Evolutionary conservation across 2,797 vertebrate genomes (phyloP).

Genomic region (Zenarchopterus dispar): DNA sequence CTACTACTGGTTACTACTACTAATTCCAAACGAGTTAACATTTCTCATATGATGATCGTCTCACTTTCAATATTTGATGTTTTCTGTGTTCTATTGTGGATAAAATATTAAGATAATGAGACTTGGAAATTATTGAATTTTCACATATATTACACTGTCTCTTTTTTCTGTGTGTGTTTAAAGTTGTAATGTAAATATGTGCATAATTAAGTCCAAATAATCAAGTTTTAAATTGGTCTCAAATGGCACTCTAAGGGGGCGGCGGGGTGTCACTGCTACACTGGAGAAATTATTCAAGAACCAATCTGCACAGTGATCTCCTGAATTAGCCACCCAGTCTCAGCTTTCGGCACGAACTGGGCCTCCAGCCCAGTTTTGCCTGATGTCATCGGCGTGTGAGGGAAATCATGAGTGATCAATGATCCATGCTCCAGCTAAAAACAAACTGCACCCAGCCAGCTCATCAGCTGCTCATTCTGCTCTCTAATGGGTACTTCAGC

Average conservation of each 20-base stretch:
- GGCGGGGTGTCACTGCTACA: neutral
- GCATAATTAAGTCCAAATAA: neutral
- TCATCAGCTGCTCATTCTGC: neutral
- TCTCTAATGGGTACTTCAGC: neutral
- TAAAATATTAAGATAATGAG: too few species aligned
- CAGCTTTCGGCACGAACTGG: neutral
- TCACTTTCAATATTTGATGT: too few species aligned
- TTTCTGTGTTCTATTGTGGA: too few species aligned
- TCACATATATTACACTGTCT: too few species aligned
- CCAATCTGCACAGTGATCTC: slow-evolving; percentile 1
- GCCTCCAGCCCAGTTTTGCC: neutral
- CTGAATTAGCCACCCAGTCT: neutral
- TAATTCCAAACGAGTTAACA: too few species aligned
- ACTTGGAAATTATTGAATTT: too few species aligned
- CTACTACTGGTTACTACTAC: too few species aligned
- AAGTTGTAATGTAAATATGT: neutral
- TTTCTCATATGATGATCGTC: too few species aligned
- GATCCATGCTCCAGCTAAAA: neutral
- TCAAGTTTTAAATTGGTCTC: neutral
- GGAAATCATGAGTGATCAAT: neutral
- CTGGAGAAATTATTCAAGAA: too few species aligned
- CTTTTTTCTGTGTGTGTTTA: too few species aligned
- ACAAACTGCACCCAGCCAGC: neutral
- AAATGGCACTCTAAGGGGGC: neutral
- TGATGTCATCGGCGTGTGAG: neutral